Evolutionary conservation across 2,888 invertebrate genomes (phyloP), one percentile per base, ranked within the genome.

Genomic region (Himalopsyche japonica): DNA sequence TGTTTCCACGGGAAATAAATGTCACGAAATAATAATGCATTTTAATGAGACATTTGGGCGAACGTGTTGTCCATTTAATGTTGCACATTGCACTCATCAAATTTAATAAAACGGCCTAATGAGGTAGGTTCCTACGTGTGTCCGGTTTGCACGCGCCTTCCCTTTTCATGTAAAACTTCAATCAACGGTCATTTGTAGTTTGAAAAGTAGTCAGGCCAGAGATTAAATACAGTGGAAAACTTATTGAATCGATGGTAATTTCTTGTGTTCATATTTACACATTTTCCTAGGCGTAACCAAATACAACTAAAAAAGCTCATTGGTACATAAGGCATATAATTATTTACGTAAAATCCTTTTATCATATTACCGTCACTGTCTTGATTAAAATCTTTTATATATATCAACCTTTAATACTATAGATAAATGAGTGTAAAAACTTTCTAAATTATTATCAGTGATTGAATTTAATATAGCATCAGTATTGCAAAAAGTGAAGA

Each of bases 41-140:
- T 84, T 84, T 84, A 84, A 84, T 84, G 81, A 84, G 84, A 84
- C 84, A 79, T 84, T 81, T 64, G 79, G 81, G 47, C 20, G n/a
- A 34, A 43, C 77, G 70, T 70, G 30, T 70, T 43, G 20, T n/a
- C 34, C 77, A 37, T 77, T 77, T 77, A 77, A 77, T 77, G 77
- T 37, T 77, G 34, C 70, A 70, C 27, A 70, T 70, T 70, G 70
- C 70, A 30, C 70, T 70, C 70, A 70, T 70, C 70, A 70, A 70
- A 70, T 70, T 70, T 27, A 27, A 70, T 70, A 70, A 70, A 70
- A 70, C 70, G 70, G 70, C 70, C 70, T 70, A 70, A 70, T 70
- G 70, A 70, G 70, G 15, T 70, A 70, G 70, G 24, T 30, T 70
- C 70, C 70, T 12, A 30, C 70, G 70, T 70, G 70, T 30, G 70